These are phyloP conservation scores for Saimiri boliviensis DNA, from an alignment of 2,113 vertebrate genomes.

Conservation along the genomic window DNA sequence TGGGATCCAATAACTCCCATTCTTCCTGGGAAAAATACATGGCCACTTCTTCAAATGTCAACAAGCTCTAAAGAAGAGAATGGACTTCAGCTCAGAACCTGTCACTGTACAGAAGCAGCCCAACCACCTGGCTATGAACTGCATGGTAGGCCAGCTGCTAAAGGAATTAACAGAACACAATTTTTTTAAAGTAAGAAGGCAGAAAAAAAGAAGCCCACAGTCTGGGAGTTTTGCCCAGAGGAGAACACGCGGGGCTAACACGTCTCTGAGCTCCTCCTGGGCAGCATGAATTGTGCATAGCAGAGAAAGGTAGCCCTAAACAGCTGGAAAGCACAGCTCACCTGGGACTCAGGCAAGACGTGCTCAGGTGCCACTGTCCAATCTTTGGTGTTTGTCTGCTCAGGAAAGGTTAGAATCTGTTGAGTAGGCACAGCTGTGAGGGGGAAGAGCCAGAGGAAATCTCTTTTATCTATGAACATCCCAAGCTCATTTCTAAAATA, in stretches of 20 bases:
- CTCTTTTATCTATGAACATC: background rate
- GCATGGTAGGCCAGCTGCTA: background rate
- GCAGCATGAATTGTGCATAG: background rate
- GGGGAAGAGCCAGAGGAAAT: conserved; percentile 44
- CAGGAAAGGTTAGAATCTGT: conserved; percentile 51
- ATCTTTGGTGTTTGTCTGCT: conserved; percentile 61
- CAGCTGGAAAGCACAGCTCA: conserved; percentile 48
- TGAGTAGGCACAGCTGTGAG: conserved; percentile 53
- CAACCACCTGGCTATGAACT: background rate
- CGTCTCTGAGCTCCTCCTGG: background rate
- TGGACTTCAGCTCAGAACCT: conserved; percentile 18
- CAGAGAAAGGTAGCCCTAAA: background rate
- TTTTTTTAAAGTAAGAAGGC: background rate
- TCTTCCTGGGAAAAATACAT: conserved; percentile 76
- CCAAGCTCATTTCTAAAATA: conserved; percentile 36
- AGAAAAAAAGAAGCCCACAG: background rate
- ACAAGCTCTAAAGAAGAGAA: conserved; percentile 68
- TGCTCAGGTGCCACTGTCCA: conserved; percentile 47
- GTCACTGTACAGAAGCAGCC: background rate
- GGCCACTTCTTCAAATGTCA: conserved; percentile 77
- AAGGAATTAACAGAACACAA: background rate
- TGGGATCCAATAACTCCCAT: conserved; percentile 67
- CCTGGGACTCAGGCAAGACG: conserved; percentile 57
- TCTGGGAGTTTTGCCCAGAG: background rate
- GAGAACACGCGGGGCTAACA: background rate